These are phyloP conservation scores for Sphyrna mokarran DNA, from an alignment of 2,113 vertebrate species.

Conservation along the genomic window DNA sequence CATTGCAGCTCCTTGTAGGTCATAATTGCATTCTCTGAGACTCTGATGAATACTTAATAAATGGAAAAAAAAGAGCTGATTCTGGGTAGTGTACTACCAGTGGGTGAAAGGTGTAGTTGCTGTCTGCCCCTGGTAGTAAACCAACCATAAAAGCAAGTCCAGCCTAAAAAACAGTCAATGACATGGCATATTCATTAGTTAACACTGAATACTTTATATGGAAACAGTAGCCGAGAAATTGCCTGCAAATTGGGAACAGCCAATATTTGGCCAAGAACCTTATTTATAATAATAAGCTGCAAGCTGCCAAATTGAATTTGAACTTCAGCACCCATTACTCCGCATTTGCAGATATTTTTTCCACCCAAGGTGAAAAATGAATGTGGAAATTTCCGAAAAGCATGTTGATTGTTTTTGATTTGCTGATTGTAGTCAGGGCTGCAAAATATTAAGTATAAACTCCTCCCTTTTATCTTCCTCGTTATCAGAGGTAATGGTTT, in stretches of 20 bases:
- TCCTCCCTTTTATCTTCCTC: background rate
- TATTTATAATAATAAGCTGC: background rate
- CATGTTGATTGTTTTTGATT: background rate
- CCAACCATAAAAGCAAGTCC: background rate
- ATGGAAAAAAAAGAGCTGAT: background rate
- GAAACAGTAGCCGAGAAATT: background rate
- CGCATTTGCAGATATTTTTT: background rate
- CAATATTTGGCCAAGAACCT: background rate
- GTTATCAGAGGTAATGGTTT: background rate
- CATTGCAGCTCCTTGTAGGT: background rate
- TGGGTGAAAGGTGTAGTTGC: background rate
- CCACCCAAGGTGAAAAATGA: no score
- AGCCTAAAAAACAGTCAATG: background rate
- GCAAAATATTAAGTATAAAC: background rate
- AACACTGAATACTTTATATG: background rate
- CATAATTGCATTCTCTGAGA: background rate
- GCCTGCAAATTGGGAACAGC: background rate
- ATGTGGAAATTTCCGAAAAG: background rate
- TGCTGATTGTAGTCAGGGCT: background rate
- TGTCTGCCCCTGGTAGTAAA: background rate
- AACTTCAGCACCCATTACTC: no score
- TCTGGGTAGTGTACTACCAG: background rate
- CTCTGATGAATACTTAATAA: background rate
- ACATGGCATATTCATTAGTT: background rate
- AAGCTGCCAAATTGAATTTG: no score